Evolutionary conservation across 2,888 invertebrate species (phyloP), one percentile per base, ranked within the genome.

Genomic region (Zonitis immaculata): DNA sequence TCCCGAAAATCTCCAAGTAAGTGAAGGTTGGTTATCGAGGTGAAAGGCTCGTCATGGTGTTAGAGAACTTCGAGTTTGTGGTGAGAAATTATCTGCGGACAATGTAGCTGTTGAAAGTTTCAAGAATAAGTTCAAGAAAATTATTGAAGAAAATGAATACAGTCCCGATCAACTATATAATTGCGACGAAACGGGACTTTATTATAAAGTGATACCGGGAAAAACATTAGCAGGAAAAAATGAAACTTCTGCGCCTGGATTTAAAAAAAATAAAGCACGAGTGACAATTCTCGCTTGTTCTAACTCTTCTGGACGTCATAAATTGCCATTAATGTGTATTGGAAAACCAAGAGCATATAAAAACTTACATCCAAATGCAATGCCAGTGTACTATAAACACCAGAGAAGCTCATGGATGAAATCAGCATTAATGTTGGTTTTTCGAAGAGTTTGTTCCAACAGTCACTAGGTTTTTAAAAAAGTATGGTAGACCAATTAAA

Each of bases 381-480:
- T 28, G n/a, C 26, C 48, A 25, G 62, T 61, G 8, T 50, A 55
- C 25, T 63, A 65, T 32, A 53, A 45, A 22, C 11, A 52, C 44
- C 59, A 62, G 49, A 59, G 51, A 44, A 57, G 51, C 54, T 59
- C 61, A 14, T 64, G 59, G 58, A 63, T 61, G 60, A n/a, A 28
- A 1, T 9, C 28, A n/a, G 1, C 9, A 9, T 28, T 28, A 9
- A n/a, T n/a, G n/a, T 4, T 28, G 28, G 28, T 28, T 28, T 28
- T n/a, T n/a, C 2, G 28, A 28, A 28, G 28, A 28, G 28, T 28
- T 28, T n/a, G n/a, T 28, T 9, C 28, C 28, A 28, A 3, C 28
- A n/a, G 28, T 28, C 11, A 28, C 28, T 11, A 28, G n/a, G n/a
- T 28, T 28, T 28, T 28, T 28, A 2, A 28, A 11, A 4, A 28